A percentile compares a stretch with the other conserved stretches of the same genome.
Conservation (phyloP, 1,140 invertebrate genomes). For the Archivesica marissinica region DNA sequence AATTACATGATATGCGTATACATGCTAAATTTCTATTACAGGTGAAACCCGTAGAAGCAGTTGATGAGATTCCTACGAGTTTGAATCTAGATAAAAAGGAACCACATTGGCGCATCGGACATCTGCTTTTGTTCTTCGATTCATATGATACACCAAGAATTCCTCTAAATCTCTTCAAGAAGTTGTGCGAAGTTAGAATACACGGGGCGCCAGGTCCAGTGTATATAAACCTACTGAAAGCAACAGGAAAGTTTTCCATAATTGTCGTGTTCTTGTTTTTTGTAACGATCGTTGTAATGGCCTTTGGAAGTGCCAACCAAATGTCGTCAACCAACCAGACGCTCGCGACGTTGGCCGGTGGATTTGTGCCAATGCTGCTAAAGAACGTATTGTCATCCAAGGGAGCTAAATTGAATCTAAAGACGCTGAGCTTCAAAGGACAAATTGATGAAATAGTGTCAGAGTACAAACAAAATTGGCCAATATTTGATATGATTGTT, state of each 20-base stretch:
- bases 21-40: too few relatives aligned
- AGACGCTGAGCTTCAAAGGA: slow-evolving; percentile 81
- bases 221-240: slow-evolving; percentile 79
- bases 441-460: slow-evolving; percentile 82
- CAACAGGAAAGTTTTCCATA: slow-evolving; percentile 81
- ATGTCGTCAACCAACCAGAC: slow-evolving; percentile 83
- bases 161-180: slow-evolving; percentile 79
- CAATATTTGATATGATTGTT: slow-evolving; percentile 75
- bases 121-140: slow-evolving; percentile 81
- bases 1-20: too few relatives aligned
- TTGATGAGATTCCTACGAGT: slow-evolving; percentile 72
- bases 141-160: slow-evolving; percentile 82
- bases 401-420: slow-evolving; percentile 77
- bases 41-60: slow-evolving; percentile 76
- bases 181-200: slow-evolving; percentile 79
- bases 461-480: slow-evolving; percentile 82
- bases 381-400: slow-evolving; percentile 80
- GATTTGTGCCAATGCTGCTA: slow-evolving; percentile 82
- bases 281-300: slow-evolving; percentile 83
- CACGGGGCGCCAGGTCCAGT: slow-evolving; percentile 82
- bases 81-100: slow-evolving; percentile 76
- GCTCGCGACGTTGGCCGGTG: slow-evolving; percentile 81
- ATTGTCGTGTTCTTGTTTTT: slow-evolving; percentile 82
- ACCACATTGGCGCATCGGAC: slow-evolving; percentile 79
- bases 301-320: slow-evolving; percentile 80